A percentile compares a stretch with the other conserved stretches of the same genome.
These are phyloP conservation scores for Ceyx cyanopectus DNA, from an alignment of 2,113 vertebrate species.

Conservation along the genomic window DNA sequence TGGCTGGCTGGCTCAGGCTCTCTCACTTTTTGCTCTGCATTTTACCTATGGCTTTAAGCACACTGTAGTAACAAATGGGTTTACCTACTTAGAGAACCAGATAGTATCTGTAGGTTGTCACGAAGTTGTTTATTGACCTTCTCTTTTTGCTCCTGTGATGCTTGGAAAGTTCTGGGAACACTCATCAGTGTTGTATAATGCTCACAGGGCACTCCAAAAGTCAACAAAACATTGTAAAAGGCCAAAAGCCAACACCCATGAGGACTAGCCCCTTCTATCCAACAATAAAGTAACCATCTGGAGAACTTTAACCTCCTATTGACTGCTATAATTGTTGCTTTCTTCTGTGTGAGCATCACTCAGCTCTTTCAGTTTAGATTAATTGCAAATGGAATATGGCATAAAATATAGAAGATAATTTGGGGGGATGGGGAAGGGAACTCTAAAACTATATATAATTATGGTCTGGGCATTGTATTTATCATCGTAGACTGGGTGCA, in stretches of 20 bases:
- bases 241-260: not conserved
- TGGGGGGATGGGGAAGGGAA: rapidly evolving
- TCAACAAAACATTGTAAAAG: not conserved
- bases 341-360: not conserved
- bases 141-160: not conserved
- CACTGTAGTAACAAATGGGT: not conserved
- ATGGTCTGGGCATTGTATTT: not conserved
- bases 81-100: not conserved
- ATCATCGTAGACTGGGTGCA: not conserved
- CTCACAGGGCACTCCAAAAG: not conserved
- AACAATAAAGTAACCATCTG: not conserved
- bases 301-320: not conserved
- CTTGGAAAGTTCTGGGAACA: not conserved
- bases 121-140: not conserved
- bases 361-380: not conserved
- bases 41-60: not conserved
- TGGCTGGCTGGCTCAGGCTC: not conserved
- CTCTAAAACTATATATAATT: not conserved
- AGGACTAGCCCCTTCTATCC: not conserved
- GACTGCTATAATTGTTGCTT: not conserved
- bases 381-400: not conserved
- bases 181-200: not conserved
- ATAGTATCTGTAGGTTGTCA: not conserved
- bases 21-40: not conserved
- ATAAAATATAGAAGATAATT: not conserved